Evolutionary conservation across 2,797 vertebrate species (phyloP).

Genomic region (Periophthalmus magnuspinnatus): DNA sequence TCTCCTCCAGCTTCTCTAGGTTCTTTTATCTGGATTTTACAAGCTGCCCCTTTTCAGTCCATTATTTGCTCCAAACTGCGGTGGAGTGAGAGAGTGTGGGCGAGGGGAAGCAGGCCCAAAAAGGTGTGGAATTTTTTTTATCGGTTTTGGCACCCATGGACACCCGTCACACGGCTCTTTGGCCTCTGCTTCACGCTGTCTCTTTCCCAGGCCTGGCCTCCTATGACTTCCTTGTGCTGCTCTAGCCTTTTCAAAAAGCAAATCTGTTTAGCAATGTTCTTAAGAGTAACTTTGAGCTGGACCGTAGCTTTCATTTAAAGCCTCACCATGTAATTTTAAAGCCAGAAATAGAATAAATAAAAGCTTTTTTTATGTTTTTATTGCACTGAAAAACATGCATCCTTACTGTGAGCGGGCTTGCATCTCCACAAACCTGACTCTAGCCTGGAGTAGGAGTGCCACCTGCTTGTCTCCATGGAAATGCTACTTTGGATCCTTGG

Average conservation of each 20-base stretch:
- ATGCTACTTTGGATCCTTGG: no score
- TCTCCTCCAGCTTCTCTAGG: constrained; percentile 52
- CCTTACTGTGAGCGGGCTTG: no score
- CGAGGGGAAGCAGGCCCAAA: constrained; percentile 42
- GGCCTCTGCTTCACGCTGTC: constrained; percentile 58
- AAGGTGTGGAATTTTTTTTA: constrained; percentile 72
- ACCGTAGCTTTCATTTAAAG: no score
- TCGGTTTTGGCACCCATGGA: constrained; percentile 75
- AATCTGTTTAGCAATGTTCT: constrained; percentile 18
- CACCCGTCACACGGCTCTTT: constrained; percentile 68
- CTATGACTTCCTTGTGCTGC: constrained; percentile 47
- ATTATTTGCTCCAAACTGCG: constrained; percentile 71
- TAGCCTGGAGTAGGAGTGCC: no score
- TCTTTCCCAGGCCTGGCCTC: constrained; percentile 16
- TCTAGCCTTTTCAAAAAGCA: constrained; percentile 28
- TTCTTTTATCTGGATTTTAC: constrained; percentile 78
- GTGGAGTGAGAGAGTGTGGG: constrained; percentile 40
- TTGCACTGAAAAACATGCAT: no score
- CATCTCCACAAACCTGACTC: no score
- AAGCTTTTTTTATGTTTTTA: no score
- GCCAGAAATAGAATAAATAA: no score
- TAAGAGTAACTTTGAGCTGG: no score
- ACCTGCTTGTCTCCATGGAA: no score
- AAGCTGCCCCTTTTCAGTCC: constrained; percentile 73
- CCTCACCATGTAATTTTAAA: no score